Percentiles rank a stretch among this genome's conserved stretches.
phyloP scores from a whole-genome alignment of 2,888 invertebrate species.

The Drepana falcataria region DNA sequence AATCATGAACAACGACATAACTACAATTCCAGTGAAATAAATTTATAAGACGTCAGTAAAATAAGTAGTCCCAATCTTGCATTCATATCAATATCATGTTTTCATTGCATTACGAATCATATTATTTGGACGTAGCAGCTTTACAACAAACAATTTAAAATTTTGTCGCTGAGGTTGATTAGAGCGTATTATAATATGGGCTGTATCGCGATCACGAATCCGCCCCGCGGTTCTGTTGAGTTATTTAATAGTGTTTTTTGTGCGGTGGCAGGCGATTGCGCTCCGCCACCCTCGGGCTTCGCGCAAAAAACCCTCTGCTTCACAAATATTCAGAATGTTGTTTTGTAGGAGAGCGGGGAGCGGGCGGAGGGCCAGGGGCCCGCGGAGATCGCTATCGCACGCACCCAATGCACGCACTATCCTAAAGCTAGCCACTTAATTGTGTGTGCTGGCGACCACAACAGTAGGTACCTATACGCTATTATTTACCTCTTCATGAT shows the following conservation, averaged over 20 bases:
- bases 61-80: not conserved
- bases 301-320: conserved; percentile 76
- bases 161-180: conserved; percentile 69
- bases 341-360: conserved; percentile 57
- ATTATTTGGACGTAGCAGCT: conserved; percentile 29
- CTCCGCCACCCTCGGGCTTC: conserved; percentile 73
- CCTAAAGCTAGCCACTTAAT: conserved; percentile 73
- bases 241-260: conserved; percentile 77
- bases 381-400: conserved; percentile 76
- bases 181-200: conserved; percentile 64
- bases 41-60: not conserved
- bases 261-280: conserved; percentile 71
- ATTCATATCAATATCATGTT: conserved; percentile 21
- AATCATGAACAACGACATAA: not conserved
- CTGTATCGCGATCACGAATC: conserved; percentile 70
- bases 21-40: not conserved
- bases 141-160: conserved; percentile 40
- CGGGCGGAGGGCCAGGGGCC: conserved; percentile 42
- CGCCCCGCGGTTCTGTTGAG: conserved; percentile 71
- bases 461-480: conserved; percentile 2
- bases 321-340: conserved; percentile 73
- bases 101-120: conserved; percentile 36
- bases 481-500: no score
- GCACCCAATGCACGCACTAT: conserved; percentile 77
- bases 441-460: conserved; percentile 56